phyloP scores from a whole-genome alignment of 1,140 invertebrate genomes.

The Artemia franciscana region DNA sequence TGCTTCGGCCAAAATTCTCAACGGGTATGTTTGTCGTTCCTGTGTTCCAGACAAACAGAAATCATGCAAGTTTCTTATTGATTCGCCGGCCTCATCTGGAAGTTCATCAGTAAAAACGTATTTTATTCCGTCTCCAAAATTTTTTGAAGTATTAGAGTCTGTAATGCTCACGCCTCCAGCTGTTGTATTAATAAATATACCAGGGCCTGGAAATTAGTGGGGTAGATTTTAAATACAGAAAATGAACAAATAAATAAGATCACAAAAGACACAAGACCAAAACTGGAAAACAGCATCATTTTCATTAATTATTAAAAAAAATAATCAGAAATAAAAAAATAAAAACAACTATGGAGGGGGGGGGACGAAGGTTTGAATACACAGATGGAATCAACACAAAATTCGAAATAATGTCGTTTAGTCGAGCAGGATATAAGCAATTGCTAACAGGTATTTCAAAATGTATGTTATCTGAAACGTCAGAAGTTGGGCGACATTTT shows the following conservation, averaged over 20 bases:
- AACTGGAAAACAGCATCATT: too few relatives aligned
- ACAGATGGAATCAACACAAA: too few relatives aligned
- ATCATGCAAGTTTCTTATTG: slow-evolving; percentile 37
- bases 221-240: background rate
- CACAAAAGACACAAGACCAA: too few relatives aligned
- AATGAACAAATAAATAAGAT: slow-evolving; percentile 1
- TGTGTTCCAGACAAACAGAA: slow-evolving; percentile 29
- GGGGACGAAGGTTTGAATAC: too few relatives aligned
- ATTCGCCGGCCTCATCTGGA: slow-evolving; percentile 25
- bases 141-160: slow-evolving; percentile 43
- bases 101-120: slow-evolving; percentile 46
- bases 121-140: slow-evolving; percentile 61
- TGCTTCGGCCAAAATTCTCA: slow-evolving; percentile 15
- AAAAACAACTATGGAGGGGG: too few relatives aligned
- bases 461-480: too few relatives aligned
- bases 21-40: slow-evolving; percentile 8
- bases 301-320: too few relatives aligned
- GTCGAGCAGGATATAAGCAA: too few relatives aligned
- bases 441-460: too few relatives aligned
- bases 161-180: slow-evolving; percentile 45
- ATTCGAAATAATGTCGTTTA: too few relatives aligned
- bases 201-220: slow-evolving; percentile 48
- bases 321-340: too few relatives aligned
- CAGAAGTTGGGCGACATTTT: too few relatives aligned
- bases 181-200: slow-evolving; percentile 67